These are phyloP conservation scores for Didymodactylos carnosus DNA, from an alignment of 2,888 invertebrate genomes.

Conservation along the genomic window DNA sequence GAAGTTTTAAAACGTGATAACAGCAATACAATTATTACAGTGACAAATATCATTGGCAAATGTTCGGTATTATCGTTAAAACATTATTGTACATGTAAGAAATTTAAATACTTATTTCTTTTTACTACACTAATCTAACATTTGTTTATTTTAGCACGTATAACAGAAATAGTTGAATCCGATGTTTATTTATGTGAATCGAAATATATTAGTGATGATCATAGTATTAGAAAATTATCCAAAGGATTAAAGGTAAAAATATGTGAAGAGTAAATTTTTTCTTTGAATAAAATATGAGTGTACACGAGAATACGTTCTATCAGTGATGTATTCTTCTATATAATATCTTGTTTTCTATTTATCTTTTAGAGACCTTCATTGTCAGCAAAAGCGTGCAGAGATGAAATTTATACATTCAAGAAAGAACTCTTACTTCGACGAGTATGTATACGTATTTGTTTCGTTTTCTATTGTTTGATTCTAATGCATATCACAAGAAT, in stretches of 20 bases:
- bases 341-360: not conserved
- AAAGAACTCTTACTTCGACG: slow-evolving; percentile 37
- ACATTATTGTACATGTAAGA: slow-evolving; percentile 66
- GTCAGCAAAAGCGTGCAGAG: slow-evolving; percentile 58
- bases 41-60: slow-evolving; percentile 70
- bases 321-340: too few species aligned
- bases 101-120: not conserved
- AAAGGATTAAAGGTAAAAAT: slow-evolving; percentile 23
- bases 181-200: slow-evolving; percentile 82
- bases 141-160: slow-evolving; percentile 46
- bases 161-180: slow-evolving; percentile 73
- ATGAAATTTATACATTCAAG: slow-evolving; percentile 68
- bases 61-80: slow-evolving; percentile 72
- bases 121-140: not conserved
- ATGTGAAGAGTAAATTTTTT: slow-evolving; percentile 21
- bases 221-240: slow-evolving; percentile 26
- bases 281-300: not conserved
- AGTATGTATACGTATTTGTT: too few species aligned
- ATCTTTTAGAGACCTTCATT: slow-evolving; percentile 46
- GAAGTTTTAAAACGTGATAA: slow-evolving; percentile 73
- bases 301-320: too few species aligned
- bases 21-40: slow-evolving; percentile 62
- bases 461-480: too few species aligned
- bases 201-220: slow-evolving; percentile 65
- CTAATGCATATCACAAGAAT: too few species aligned